Base-by-base conservation (phyloP, 2,797 vertebrate genomes). In the Danio kyathit region DNA sequence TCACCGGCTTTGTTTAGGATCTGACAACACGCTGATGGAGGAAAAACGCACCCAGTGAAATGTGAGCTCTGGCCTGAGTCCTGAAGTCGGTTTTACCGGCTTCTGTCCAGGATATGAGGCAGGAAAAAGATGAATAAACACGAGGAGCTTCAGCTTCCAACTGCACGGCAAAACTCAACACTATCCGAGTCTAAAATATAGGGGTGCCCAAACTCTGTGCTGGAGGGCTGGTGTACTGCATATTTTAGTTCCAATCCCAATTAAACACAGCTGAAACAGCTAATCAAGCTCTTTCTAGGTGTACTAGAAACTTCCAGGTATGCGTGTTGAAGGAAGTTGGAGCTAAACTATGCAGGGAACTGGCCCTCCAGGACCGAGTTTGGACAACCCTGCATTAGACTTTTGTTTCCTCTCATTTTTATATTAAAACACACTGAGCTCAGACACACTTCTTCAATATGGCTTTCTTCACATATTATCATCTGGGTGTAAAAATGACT, bases 51-150 rank as follows among this genome's bases (percentile, higher is more conserved):
- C 14, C 74, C 74, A 85, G 59, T 83, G 70, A 86, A 83, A 83
- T 43, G 21, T 83, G 76, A 81, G 65, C 49, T 52, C 43, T 75
- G 54, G 70, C 75, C 61, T 40, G 48, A 3, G 48, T 83, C 75
- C 74, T 81, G 51, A 74, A 67, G 43, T 57, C 1, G 16, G 17
- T 67, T 57, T 51, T 43, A 77, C 16, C 61, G 59, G 73, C 80
- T 76, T 82, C 71, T 80, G 52, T 66, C 48, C 41, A 83, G 83
- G 81, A 57, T 29, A 61, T 19, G 16, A 73, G 46, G 46, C 60
- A 51, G 70, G 60, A 80, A 70, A 29, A 80, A 75, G 29, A 85
- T 52, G 83, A 83, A 83, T 83, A 84, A 83, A 63, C 74, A 81
- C 59, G 69, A 78, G 40, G 29, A 57, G 76, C 38, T 43, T 13